Percentiles rank a stretch among this genome's conserved stretches.
Conservation (phyloP, 1,140 invertebrate species). For the Ptiloglossa arizonensis region DNA sequence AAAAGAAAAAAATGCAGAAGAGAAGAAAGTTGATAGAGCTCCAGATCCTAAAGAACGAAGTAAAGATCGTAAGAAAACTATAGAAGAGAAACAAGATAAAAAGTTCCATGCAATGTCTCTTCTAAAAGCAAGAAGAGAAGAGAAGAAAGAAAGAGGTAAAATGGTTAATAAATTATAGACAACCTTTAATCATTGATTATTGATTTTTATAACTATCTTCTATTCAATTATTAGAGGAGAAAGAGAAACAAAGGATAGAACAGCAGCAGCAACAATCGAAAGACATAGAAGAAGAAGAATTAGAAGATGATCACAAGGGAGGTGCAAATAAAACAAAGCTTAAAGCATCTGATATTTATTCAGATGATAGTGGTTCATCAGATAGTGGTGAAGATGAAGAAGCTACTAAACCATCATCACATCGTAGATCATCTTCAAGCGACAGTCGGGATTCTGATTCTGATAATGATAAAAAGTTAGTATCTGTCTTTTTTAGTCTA, state of each 20-base stretch:
- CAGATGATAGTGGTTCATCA: slow-evolving; percentile 92
- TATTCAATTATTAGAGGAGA: slow-evolving; percentile 79
- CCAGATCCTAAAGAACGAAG: slow-evolving; percentile 90
- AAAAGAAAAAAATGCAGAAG: slow-evolving; percentile 82
- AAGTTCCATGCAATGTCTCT: slow-evolving; percentile 95
- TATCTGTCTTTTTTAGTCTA: slow-evolving; percentile 29
- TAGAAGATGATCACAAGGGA: slow-evolving; percentile 82
- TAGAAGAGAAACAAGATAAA: slow-evolving; percentile 94
- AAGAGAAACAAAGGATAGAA: slow-evolving; percentile 83
- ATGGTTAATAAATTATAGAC: slow-evolving; percentile 6
- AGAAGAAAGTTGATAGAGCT: slow-evolving; percentile 81
- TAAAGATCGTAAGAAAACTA: slow-evolving; percentile 95
- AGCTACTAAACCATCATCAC: slow-evolving; percentile 76
- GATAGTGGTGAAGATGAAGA: slow-evolving; percentile 87
- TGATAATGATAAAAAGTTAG: slow-evolving; percentile 82
- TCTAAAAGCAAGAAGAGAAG: slow-evolving; percentile 93
- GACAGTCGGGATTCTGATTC: slow-evolving; percentile 83
- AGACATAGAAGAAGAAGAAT: slow-evolving; percentile 83
- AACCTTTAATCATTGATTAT: slow-evolving; percentile 2
- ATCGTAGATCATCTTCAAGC: slow-evolving; percentile 81
- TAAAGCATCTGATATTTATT: slow-evolving; percentile 97
- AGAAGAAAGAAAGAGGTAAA: slow-evolving; percentile 87
- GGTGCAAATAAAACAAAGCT: slow-evolving; percentile 85
- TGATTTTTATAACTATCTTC: slow-evolving; percentile 1
- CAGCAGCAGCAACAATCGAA: slow-evolving; percentile 82